These are phyloP conservation scores for Notechis scutatus DNA, from an alignment of 2,113 vertebrate species.

Conservation along the genomic window DNA sequence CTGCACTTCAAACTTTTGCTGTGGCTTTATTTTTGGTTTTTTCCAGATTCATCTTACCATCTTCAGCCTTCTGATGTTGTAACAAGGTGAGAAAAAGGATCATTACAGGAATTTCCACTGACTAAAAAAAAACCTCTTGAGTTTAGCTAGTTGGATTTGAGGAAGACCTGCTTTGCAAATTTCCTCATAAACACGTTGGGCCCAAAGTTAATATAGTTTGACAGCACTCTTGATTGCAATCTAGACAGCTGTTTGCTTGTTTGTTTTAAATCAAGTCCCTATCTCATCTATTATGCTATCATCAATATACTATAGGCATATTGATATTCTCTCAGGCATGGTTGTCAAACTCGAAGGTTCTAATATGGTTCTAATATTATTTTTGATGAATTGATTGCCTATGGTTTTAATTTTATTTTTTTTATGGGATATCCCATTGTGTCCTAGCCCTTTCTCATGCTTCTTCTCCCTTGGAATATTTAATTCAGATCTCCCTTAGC, in stretches of 20 bases:
- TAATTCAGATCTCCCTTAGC: not conserved
- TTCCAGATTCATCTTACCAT: too few relatives aligned
- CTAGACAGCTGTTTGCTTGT: not conserved
- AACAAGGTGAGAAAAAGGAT: not conserved
- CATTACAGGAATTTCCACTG: not conserved
- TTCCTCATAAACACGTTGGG: not conserved
- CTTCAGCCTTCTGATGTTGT: not conserved
- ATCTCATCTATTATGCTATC: not conserved
- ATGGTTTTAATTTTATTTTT: not conserved
- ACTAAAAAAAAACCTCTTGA: not conserved
- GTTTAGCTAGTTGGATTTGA: not conserved
- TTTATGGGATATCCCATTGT: not conserved
- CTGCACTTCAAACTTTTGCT: conserved; percentile 8
- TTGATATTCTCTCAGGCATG: not conserved
- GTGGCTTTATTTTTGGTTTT: conserved; percentile 3
- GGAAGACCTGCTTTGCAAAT: not conserved
- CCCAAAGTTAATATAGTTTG: not conserved
- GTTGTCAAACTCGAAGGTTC: not conserved
- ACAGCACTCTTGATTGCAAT: not conserved
- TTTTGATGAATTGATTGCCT: not conserved
- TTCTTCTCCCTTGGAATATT: not conserved
- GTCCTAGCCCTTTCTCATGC: not conserved
- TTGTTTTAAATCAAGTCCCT: not conserved
- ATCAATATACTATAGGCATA: not conserved
- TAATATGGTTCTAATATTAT: not conserved